Base-by-base conservation (phyloP, 2,797 vertebrate species). In the Malurus splendens region DNA sequence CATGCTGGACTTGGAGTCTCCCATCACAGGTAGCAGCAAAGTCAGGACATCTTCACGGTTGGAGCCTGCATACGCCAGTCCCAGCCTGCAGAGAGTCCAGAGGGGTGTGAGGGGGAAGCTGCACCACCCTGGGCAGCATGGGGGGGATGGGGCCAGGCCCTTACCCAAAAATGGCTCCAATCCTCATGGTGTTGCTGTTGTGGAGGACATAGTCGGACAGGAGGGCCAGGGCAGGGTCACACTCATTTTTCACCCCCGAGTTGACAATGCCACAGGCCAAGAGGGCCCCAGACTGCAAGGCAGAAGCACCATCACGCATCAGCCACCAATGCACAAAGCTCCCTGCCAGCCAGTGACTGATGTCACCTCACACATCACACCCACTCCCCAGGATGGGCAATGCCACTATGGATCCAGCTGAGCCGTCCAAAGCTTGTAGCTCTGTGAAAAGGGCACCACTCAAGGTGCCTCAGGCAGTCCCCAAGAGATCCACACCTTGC, bases 131-230 rank as follows among this genome's bases (percentile, higher is more conserved):
- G 44, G 2, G 1, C 68, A 41, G 62, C 39, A 36, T 0, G 0
- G 7, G 16, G 12, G 82, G 16, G 18, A 23, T 51, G 32, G 19
- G 44, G 55, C 24, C 12, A 38, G 42, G n/a, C 23, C 27, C 97
- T 98, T 94, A 99, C 99, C 99, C 99, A 96, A 99, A 99, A 95
- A 99, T 99, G 94, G 99, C 98, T 41, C 99, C 99, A 66, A 99
- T 99, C 95, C 99, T 98, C 99, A 99, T 99, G 73, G 98, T 98
- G 85, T 99, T 99, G 97, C 99, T 99, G 96, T 99, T 99, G 97
- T 99, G 99, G 15, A 99, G 98, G 76, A 99, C 99, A 1, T 99
- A 99, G 95, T 99, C 99, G 0, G 99, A 99, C 6, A 99, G 98
- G 48, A 99, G 97, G 7, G 99, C 99, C 30, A 99, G 97, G 50